Evolutionary conservation across 2,113 vertebrate species (phyloP).

Genomic region (Poecilia latipinna): DNA sequence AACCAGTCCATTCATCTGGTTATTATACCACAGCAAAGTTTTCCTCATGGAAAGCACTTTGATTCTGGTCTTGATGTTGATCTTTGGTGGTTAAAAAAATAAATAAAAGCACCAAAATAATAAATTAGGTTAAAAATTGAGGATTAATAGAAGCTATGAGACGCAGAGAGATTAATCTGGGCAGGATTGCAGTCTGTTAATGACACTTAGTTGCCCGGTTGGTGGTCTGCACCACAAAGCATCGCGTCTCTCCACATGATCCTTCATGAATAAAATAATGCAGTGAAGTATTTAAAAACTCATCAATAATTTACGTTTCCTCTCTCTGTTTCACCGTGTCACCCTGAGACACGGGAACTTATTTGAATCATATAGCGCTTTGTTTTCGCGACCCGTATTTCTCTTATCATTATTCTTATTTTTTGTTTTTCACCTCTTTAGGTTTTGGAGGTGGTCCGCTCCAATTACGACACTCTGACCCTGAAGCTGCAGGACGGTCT

Average conservation of each 20-base stretch:
- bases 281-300: constrained; percentile 38
- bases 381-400: neutral
- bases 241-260: neutral
- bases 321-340: neutral
- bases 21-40: too few species aligned
- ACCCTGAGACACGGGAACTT: neutral
- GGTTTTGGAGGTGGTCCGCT: constrained; percentile 95
- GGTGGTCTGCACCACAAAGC: neutral
- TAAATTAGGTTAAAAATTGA: too few species aligned
- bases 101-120: too few species aligned
- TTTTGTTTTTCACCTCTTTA: constrained; percentile 41
- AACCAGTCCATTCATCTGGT: too few species aligned
- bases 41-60: too few species aligned
- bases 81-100: too few species aligned
- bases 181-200: neutral
- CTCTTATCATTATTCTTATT: neutral
- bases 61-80: too few species aligned
- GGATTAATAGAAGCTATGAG: too few species aligned
- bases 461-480: constrained; percentile 97
- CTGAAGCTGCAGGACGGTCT: constrained; percentile 97
- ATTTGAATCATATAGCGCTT: neutral
- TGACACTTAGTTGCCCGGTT: neutral
- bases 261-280: constrained; percentile 16
- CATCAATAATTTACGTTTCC: constrained; percentile 36
- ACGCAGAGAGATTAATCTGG: too few species aligned